Evolutionary conservation across 2,113 vertebrate genomes (phyloP), one percentile per base, ranked within the genome.

Genomic region (Telmatochromis sp.): DNA sequence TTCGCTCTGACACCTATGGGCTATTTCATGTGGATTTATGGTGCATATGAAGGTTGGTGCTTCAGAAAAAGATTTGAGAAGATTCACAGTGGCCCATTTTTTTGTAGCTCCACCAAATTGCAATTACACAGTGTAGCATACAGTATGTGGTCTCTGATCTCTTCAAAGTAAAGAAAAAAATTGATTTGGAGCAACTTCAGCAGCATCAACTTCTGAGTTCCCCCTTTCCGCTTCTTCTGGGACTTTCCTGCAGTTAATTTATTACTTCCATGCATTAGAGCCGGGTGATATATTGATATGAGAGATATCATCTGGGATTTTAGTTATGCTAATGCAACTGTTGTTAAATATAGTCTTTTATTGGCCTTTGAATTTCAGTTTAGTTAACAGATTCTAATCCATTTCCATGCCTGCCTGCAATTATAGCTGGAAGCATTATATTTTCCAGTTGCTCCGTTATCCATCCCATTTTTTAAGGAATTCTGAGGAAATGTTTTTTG

Each of bases 21-120:
- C 87, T 86, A 82, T 91, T 90, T 87, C 58, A 78, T 53, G 13
- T 87, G 87, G 93, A 94, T 95, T 95, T 91, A 91, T 86, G 90
- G 80, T 80, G 55, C 83, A 53, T 35, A 58, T 89, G 93, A 95
- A 93, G 90, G 80, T 89, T 89, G 91, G 68, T 47, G 83, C 83
- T 63, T 86, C 89, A 89, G 84, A 88, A 81, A 78, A 88, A 91
- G 84, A 94, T 89, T 87, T 89, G 60, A 82, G 83, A 60, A 93
- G 90, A 95, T 91, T 91, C 87, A 78, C 79, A 23, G 55, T 63
- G 82, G 28, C 75, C 80, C 87, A 80, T 90, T 95, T 94, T 94
- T 68, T 85, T 80, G 78, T 6, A 60, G 81, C 79, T 90, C 84
- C 86, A 87, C 89, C 51, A 90, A 95, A 95, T 87, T 80, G 88